Evolutionary conservation across 2,888 invertebrate genomes (phyloP), one percentile per base, ranked within the genome.

Genomic region (Patella depressa): DNA sequence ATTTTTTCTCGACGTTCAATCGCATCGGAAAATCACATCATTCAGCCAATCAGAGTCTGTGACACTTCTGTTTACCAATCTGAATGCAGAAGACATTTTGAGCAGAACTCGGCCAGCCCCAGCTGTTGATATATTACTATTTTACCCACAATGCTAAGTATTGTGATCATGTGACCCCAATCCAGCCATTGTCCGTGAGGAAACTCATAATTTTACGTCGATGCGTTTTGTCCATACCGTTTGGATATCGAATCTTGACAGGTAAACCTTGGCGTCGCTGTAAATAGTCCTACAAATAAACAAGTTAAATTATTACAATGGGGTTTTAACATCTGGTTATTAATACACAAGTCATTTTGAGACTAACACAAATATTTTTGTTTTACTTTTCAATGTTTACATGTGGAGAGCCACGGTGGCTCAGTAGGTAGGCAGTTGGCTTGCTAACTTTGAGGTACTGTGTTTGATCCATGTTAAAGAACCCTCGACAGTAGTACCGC

Each of bases 171-270:
- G 87, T 85, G 65, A 87, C 85, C 74, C 89, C 87, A 74, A 94
- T 93, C 93, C 93, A 94, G 79, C 94, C 93, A 87, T 93, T 93
- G 82, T 93, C 92, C 81, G 93, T 92, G 84, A 94, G 90, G 87
- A 94, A 94, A 87, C 93, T 93, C 83, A 93, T 92, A 83, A 94
- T 93, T 86, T 92, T 92, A 83, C 93, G 92, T 83, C 93, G 92
- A 83, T 93, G 91, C 5, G 90, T 89, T 84, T 91, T 93, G 88
- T 93, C 93, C 83, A 93, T 92, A 74, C 93, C 93, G 83, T 92
- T 92, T 80, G 93, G 91, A 81, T 89, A 90, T 54, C 90, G 87
- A 70, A 91, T 88, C 79, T 91, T 91, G 24, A 90, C 88, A 53
- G 91, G 90, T 53, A 89, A 82, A n/a, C 92, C 91, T 79, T 91